These are phyloP conservation scores for Tenebrio molitor DNA, from an alignment of 1,140 invertebrate species.

Conservation along the genomic window DNA sequence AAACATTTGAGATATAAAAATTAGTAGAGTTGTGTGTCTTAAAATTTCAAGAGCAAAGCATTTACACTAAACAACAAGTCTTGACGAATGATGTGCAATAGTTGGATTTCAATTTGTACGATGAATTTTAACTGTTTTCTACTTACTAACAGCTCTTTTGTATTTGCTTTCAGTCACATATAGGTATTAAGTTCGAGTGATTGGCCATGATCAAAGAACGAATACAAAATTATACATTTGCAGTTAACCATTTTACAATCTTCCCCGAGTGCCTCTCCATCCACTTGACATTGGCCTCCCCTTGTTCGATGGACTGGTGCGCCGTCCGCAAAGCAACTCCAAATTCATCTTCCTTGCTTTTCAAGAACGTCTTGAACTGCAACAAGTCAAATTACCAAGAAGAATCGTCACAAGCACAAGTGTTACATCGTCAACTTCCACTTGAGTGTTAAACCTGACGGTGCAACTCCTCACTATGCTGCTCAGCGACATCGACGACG, in stretches of 20 bases:
- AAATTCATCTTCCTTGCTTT: conserved; percentile 72
- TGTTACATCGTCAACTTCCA: conserved; percentile 82
- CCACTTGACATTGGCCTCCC: conserved; percentile 85
- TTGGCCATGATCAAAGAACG: no score
- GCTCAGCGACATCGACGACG: conserved; percentile 78
- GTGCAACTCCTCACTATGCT: conserved; percentile 80
- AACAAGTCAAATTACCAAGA: conserved; percentile 51
- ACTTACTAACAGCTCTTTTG: no score
- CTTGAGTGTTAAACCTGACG: conserved; percentile 78
- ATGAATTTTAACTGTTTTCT: no score
- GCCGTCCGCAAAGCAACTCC: conserved; percentile 76
- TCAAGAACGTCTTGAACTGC: conserved; percentile 77
- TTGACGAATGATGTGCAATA: no score
- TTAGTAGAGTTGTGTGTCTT: no score
- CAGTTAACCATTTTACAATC: conserved; percentile 79
- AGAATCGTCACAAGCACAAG: conserved; percentile 42
- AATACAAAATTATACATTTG: conserved; percentile 12
- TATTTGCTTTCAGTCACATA: no score
- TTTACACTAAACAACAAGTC: no score
- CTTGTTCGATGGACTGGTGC: conserved; percentile 83
- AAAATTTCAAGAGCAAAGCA: no score
- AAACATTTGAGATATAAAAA: no score
- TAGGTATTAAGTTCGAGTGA: no score
- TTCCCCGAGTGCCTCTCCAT: conserved; percentile 79
- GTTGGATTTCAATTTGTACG: no score